A percentile compares a stretch with the other conserved stretches of the same genome.
Evolutionary conservation across 2,888 invertebrate genomes (phyloP).

Genomic region (Drosophila trichaetosa): DNA sequence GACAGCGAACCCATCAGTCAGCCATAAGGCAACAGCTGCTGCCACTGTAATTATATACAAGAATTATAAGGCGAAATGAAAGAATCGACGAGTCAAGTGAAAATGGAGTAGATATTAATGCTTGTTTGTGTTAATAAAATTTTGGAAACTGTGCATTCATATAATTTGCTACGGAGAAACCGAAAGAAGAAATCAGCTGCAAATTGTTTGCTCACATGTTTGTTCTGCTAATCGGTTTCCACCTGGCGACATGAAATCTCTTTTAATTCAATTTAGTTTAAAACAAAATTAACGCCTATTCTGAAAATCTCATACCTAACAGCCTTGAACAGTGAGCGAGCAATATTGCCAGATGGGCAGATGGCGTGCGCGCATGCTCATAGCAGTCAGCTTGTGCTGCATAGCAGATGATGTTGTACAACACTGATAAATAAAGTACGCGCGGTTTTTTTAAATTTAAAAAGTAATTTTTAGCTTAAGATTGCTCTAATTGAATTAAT

Average conservation of each 20-base stretch:
- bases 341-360: slow-evolving; percentile 40
- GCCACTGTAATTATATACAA: slow-evolving; percentile 21
- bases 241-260: slow-evolving; percentile 3
- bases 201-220: background rate
- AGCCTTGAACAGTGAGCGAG: slow-evolving; percentile 3
- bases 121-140: slow-evolving; percentile 79
- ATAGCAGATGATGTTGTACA: slow-evolving; percentile 28
- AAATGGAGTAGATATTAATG: slow-evolving; percentile 72
- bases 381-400: slow-evolving; percentile 40
- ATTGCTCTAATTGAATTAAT: background rate
- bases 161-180: slow-evolving; percentile 58
- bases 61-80: background rate
- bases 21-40: slow-evolving; percentile 39
- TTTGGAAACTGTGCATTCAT: slow-evolving; percentile 29
- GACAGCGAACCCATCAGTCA: slow-evolving; percentile 64
- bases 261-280: slow-evolving; percentile 3
- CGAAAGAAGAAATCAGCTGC: slow-evolving; percentile 2
- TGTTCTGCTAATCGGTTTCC: slow-evolving; percentile 18
- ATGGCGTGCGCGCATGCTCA: background rate
- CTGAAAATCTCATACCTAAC: background rate
- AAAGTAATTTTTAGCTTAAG: background rate
- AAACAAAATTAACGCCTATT: slow-evolving; percentile 12
- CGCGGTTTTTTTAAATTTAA: background rate
- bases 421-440: background rate
- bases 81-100: slow-evolving; percentile 49